phyloP scores from a whole-genome alignment of 1,140 invertebrate species.

The Alviniconcha marisindica region DNA sequence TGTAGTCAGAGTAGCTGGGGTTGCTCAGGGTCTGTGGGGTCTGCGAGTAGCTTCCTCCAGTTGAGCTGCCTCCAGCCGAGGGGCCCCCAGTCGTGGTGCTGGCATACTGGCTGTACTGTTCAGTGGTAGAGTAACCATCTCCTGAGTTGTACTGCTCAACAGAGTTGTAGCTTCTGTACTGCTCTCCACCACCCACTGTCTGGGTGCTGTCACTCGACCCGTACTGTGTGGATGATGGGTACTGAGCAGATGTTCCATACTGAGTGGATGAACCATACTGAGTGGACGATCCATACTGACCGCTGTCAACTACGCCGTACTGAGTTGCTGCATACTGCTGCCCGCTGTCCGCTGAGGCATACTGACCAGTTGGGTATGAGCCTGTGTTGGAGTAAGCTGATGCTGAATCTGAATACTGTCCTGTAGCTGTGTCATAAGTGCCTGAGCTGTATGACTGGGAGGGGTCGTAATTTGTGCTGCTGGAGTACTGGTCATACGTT shows the following conservation, averaged over 20 bases:
- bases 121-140: background rate
- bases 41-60: no score
- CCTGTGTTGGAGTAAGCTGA: background rate
- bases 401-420: background rate
- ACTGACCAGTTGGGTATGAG: slow-evolving; percentile 1
- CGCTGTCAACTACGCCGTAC: background rate
- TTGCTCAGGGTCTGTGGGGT: background rate
- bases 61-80: background rate
- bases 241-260: background rate
- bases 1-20: background rate
- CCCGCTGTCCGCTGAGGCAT: background rate
- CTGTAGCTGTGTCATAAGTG: slow-evolving; percentile 5
- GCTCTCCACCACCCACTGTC: background rate
- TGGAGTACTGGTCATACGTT: slow-evolving; percentile 10
- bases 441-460: background rate
- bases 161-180: slow-evolving; percentile 5
- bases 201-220: background rate
- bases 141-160: background rate
- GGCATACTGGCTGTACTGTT: slow-evolving; percentile 32
- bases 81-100: background rate
- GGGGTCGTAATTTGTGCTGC: background rate
- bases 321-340: slow-evolving; percentile 1
- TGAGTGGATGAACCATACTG: background rate
- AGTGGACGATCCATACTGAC: background rate
- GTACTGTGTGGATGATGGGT: slow-evolving; percentile 6